These are phyloP conservation scores for Dasysyrphus albostriatus DNA, from an alignment of 2,888 invertebrate genomes.

Conservation along the genomic window DNA sequence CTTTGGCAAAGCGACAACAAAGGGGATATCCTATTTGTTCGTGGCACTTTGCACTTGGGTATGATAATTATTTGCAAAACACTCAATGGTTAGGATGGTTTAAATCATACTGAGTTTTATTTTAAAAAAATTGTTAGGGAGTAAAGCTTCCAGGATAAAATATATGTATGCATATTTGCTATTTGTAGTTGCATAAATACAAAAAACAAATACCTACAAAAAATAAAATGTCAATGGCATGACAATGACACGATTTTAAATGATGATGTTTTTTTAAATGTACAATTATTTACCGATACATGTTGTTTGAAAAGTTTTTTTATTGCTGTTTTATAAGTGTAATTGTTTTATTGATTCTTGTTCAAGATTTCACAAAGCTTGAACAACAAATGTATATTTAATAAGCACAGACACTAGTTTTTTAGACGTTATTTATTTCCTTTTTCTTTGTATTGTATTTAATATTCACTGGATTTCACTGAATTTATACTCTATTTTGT, in stretches of 20 bases:
- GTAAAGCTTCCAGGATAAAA: not conserved
- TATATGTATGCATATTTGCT: not conserved
- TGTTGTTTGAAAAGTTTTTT: slow-evolving; percentile 36
- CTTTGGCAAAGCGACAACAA: slow-evolving; percentile 52
- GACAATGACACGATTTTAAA: slow-evolving; percentile 10
- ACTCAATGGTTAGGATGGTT: slow-evolving; percentile 34
- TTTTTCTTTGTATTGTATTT: not conserved
- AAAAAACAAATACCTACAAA: not conserved
- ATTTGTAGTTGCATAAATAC: not conserved
- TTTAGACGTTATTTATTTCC: not conserved
- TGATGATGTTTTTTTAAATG: slow-evolving; percentile 5
- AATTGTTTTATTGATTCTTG: slow-evolving; percentile 14
- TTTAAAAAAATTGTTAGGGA: not conserved
- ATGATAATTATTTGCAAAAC: slow-evolving; percentile 59
- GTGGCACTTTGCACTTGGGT: slow-evolving; percentile 41
- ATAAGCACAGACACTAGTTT: slow-evolving; percentile 41
- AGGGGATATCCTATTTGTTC: slow-evolving; percentile 53
- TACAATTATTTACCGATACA: slow-evolving; percentile 65
- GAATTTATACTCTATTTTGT: too few relatives aligned
- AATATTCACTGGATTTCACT: slow-evolving; percentile 41
- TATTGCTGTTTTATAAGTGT: slow-evolving; percentile 17
- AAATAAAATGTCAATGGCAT: slow-evolving; percentile 34
- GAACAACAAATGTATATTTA: slow-evolving; percentile 13
- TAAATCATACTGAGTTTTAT: slow-evolving; percentile 29
- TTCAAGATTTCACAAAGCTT: slow-evolving; percentile 23